Percentiles rank a stretch among this genome's conserved stretches.
Evolutionary conservation across 64 coral and sea anemone species (phyloP).

Genomic region (Dendrophyllia cribrosa): DNA sequence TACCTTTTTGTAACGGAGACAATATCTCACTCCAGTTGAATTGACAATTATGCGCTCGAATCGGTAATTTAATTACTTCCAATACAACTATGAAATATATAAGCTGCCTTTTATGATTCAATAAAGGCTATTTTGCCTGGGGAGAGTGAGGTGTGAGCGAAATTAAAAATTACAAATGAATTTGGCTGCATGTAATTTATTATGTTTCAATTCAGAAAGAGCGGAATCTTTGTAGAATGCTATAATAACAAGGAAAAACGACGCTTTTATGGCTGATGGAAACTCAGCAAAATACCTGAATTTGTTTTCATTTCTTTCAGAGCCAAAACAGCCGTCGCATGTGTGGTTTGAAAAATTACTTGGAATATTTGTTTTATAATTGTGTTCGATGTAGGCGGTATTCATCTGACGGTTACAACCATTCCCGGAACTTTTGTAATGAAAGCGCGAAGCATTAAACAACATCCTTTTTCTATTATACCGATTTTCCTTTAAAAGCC

Average conservation of each 20-base stretch:
- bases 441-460: not conserved
- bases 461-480: not conserved
- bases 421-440: not conserved
- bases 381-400: not conserved
- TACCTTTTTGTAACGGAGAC: not conserved
- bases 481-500: not conserved
- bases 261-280: not conserved
- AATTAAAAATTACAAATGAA: conserved; percentile 1
- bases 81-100: not conserved
- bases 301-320: not conserved
- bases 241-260: not conserved
- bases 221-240: not conserved
- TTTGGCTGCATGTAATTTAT: not conserved
- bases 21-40: not conserved
- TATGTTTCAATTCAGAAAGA: not conserved
- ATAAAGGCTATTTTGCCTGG: not conserved
- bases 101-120: conserved; percentile 1
- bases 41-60: not conserved
- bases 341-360: not conserved
- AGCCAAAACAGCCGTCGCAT: not conserved
- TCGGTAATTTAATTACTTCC: not conserved
- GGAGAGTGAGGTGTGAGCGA: not conserved
- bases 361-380: not conserved
- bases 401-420: not conserved
- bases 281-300: not conserved